Evolutionary conservation across 2,888 invertebrate genomes (phyloP).

Genomic region (Leucania comma): DNA sequence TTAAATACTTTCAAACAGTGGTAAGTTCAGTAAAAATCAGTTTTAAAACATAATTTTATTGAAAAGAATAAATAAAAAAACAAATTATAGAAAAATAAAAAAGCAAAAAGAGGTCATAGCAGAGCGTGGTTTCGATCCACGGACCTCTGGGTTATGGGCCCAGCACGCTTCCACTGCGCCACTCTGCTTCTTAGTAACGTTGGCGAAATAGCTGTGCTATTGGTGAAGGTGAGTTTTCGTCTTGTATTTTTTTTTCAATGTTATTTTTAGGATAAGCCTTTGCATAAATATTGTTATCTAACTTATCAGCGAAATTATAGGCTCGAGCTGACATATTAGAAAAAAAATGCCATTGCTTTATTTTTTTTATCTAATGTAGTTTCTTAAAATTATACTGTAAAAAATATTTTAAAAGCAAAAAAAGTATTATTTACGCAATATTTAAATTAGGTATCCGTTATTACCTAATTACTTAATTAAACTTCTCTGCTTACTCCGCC

Average conservation of each 20-base stretch:
- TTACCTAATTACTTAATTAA: slow-evolving; percentile 23
- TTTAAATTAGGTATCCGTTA: slow-evolving; percentile 8
- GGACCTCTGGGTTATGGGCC: slow-evolving; percentile 97
- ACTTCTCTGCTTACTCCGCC: slow-evolving; percentile 29
- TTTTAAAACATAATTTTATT: not conserved
- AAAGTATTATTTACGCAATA: slow-evolving; percentile 5
- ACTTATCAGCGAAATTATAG: not conserved
- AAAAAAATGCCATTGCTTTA: not conserved
- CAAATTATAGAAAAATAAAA: slow-evolving; percentile 16
- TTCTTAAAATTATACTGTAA: not conserved
- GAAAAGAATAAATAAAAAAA: slow-evolving; percentile 16
- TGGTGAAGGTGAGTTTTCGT: not conserved
- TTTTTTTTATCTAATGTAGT: not conserved
- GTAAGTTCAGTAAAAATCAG: not conserved
- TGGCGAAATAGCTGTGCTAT: slow-evolving; percentile 66
- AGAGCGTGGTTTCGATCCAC: slow-evolving; percentile 97
- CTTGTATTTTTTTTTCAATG: too few species aligned
- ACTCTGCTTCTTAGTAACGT: slow-evolving; percentile 85
- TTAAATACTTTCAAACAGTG: not conserved
- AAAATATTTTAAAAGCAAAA: too few species aligned
- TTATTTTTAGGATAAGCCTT: not conserved
- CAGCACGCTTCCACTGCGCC: slow-evolving; percentile 96
- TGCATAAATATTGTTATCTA: not conserved
- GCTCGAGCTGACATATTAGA: too few species aligned
- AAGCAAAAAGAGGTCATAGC: slow-evolving; percentile 86